Evolutionary conservation across 2,113 vertebrate species (phyloP), one percentile per base, ranked within the genome.

Genomic region (Regulus satrapa): DNA sequence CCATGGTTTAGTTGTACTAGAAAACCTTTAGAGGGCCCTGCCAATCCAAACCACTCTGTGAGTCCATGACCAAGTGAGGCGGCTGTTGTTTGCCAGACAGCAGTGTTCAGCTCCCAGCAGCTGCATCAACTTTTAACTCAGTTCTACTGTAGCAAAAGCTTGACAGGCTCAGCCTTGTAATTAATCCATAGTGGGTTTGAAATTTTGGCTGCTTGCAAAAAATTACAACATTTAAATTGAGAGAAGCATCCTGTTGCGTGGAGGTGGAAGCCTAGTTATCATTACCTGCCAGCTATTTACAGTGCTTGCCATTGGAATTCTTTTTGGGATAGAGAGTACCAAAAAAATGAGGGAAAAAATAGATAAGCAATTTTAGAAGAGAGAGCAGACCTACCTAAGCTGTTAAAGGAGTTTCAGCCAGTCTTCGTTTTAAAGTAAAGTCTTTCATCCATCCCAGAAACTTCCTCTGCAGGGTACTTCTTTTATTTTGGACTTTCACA

Each of bases 151-250:
- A 61, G 46, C 8, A 4, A 86, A 89, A 89, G 10, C 40, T 28
- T 38, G 18, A 61, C 38, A 38, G 21, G 24, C 31, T 40, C 49
- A 71, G 46, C 56, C 18, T 63, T 25, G 23, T 46, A 38, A 74
- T 41, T 85, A 55, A 55, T 36, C 43, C 32, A 8, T 5, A 54
- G 64, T 14, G 38, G 25, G 14, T 28, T 31, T 66, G 38, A 80
- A 69, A 54, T 49, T 83, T 73, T 51, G 55, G 31, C 51, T 89
- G 58, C 79, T 78, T 88, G 43, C 21, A 88, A 68, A 88, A 90
- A 79, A 18, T 23, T 34, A 58, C 23, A 74, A 40, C 29, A 74
- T 58, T 43, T 48, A 40, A 85, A 77, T 73, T 40, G 38, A 43
- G 51, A 79, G 63, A 68, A 89, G n/a, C 6, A 1, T 73, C 55